Evolutionary conservation across 2,888 invertebrate genomes (phyloP), one percentile per base, ranked within the genome.

Genomic region (Eumerus sabulonum): DNA sequence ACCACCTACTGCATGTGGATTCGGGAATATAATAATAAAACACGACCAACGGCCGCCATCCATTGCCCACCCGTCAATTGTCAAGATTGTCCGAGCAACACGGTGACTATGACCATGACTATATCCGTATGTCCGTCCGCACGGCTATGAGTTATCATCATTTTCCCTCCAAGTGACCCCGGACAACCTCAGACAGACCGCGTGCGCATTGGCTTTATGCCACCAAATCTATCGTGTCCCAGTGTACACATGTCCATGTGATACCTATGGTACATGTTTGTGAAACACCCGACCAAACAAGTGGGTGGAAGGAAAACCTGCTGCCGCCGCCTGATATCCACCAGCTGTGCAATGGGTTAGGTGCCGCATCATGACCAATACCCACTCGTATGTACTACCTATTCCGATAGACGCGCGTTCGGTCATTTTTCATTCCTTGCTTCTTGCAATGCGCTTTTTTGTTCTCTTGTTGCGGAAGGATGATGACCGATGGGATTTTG

Each of bases 41-140:
- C 27, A 27, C 7, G 27, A 27, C 2, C 27, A 27, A n/a, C 7
- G 27, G 7, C 27, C 27, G 7, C 27, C 76, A 77, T 62, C 72
- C 72, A 77, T 77, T 77, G 67, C 62, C 72, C 72, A 67, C 72
- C 76, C 60, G 66, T 77, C 76, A 77, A 72, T 67, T 77, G 66
- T 67, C 72, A 77, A 57, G 72, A 72, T 62, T 57, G 27, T 27
- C 2, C 27, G 27, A 27, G 3, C 3, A 27, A 27, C 27, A 27
- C 27, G 27, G 7, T 7, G 27, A 27, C 27, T 27, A 27, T 7
- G 27, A 27, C 27, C 3, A 27, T 7, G n/a, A n/a, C n/a, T n/a
- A n/a, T n/a, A n/a, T n/a, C n/a, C n/a, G n/a, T n/a, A n/a, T n/a
- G n/a, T n/a, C n/a, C n/a, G n/a, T n/a, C n/a, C n/a, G n/a, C n/a